These are phyloP conservation scores for Mastomys natalensis DNA, from an alignment of 2,113 vertebrate genomes.

Conservation along the genomic window DNA sequence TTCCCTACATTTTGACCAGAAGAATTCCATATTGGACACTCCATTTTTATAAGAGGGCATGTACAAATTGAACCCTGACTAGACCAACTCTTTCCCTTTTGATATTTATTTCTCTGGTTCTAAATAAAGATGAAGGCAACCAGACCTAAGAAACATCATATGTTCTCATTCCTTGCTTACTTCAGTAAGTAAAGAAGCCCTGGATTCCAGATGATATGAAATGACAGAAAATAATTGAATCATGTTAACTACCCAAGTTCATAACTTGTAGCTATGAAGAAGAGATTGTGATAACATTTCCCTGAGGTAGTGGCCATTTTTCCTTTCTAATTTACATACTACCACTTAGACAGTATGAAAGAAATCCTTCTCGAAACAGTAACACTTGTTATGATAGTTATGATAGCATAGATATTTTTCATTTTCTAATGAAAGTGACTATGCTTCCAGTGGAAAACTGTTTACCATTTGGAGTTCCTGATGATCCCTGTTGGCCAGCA, in stretches of 20 bases:
- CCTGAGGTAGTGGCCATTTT: neutral
- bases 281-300: neutral
- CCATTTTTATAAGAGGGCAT: neutral
- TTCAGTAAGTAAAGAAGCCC: neutral
- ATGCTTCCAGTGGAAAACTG: neutral
- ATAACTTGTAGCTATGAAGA: neutral
- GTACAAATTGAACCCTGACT: neutral
- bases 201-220: neutral
- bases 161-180: neutral
- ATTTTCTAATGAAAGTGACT: constrained; percentile 15
- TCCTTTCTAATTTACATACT: neutral
- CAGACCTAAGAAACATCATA: neutral
- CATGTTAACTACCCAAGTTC: neutral
- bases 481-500: neutral
- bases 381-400: neutral
- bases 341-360: neutral
- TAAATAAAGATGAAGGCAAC: neutral
- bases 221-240: neutral
- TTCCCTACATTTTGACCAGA: neutral
- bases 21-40: neutral
- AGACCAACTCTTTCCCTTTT: neutral
- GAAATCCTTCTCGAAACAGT: neutral
- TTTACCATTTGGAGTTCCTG: neutral
- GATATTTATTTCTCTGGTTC: neutral
- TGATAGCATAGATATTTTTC: neutral